Conservation (phyloP, 1,140 invertebrate species). For the Drosophila lini region DNA sequence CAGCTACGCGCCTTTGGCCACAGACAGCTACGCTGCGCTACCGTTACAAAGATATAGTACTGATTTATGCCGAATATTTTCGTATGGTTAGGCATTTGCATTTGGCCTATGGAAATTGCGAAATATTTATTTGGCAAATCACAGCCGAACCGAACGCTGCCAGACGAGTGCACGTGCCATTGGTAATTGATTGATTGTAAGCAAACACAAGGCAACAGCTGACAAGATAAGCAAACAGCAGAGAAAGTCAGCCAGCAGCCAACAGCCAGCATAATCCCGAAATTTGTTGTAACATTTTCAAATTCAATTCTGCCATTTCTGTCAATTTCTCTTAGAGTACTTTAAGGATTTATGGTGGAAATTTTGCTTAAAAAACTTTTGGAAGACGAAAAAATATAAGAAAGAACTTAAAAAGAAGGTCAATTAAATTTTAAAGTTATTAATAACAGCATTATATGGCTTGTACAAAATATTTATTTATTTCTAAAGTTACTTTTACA, state of each 20-base stretch:
- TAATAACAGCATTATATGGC: background rate
- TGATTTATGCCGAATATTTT: slow-evolving; percentile 42
- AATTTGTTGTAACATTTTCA: slow-evolving; percentile 27
- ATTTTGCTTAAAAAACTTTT: background rate
- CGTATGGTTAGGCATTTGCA: slow-evolving; percentile 54
- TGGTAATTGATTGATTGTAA: slow-evolving; percentile 54
- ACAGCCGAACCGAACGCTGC: slow-evolving; percentile 29
- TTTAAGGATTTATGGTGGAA: slow-evolving; percentile 1
- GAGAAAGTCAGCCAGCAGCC: slow-evolving; percentile 10
- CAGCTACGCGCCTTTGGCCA: slow-evolving; percentile 15
- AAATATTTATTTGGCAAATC: slow-evolving; percentile 66
- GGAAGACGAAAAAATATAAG: background rate
- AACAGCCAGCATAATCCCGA: slow-evolving; percentile 20
- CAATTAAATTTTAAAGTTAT: too few species aligned
- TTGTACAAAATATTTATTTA: background rate
- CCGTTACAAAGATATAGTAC: slow-evolving; percentile 9
- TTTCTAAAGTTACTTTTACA: too few species aligned
- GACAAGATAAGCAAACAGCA: slow-evolving; percentile 52
- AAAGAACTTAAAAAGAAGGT: too few species aligned
- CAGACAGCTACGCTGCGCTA: slow-evolving; percentile 1
- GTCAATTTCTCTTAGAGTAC: too few species aligned
- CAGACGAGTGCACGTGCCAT: slow-evolving; percentile 61
- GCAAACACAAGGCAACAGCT: slow-evolving; percentile 62
- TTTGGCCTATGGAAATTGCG: slow-evolving; percentile 37
- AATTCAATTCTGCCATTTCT: slow-evolving; percentile 14